These are phyloP conservation scores for Turnix velox DNA, from an alignment of 2,113 vertebrate genomes.

Conservation along the genomic window DNA sequence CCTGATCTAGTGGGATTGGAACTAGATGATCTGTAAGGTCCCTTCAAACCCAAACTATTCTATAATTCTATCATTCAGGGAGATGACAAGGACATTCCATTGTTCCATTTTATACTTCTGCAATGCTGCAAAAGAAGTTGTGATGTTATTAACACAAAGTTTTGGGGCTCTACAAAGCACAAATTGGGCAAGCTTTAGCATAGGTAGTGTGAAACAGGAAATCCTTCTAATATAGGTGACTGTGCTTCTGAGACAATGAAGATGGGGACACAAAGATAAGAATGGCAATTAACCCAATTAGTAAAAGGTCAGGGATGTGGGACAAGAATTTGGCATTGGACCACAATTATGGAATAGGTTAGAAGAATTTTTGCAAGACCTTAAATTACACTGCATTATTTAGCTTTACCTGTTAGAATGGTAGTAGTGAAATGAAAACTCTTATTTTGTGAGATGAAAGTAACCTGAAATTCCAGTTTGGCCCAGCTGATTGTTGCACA, in stretches of 20 bases:
- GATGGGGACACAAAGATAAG: not conserved
- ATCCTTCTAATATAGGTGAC: not conserved
- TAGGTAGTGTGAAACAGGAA: not conserved
- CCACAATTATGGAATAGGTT: not conserved
- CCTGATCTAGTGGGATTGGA: too few species aligned
- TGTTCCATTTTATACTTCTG: not conserved
- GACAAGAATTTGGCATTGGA: not conserved
- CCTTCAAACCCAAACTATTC: too few species aligned
- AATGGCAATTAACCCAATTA: not conserved
- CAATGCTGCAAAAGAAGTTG: not conserved
- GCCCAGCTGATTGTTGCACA: not conserved
- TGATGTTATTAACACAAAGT: not conserved
- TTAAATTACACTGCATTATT: not conserved
- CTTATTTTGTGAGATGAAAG: not conserved
- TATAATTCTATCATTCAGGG: not conserved
- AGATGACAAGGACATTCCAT: not conserved
- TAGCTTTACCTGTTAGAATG: not conserved
- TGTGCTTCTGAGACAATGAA: not conserved
- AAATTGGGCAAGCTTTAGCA: not conserved
- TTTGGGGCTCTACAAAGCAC: not conserved
- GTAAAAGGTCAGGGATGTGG: not conserved
- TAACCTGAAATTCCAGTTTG: slow-evolving; percentile 58
- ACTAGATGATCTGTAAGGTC: too few species aligned
- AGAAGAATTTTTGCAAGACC: not conserved
- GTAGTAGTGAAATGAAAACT: not conserved